Evolutionary conservation across 2,888 invertebrate species (phyloP), one percentile per base, ranked within the genome.

Genomic region (Nomada goodeniana): DNA sequence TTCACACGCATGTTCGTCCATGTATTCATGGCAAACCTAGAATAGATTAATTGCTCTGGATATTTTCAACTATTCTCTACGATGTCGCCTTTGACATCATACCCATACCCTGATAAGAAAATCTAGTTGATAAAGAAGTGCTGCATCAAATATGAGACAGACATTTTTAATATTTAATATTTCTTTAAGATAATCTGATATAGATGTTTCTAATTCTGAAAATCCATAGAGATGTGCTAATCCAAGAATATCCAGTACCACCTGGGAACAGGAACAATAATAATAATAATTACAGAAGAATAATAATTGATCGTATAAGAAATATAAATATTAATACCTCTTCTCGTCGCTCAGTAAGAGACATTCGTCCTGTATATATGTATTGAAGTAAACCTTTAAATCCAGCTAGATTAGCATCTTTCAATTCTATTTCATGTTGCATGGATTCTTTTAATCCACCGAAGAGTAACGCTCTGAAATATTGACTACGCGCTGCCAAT

Each of bases 171-270:
- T 95, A 71, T 97, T 97, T 76, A 99, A 95, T 91, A 98, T 96
- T 92, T 98, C 97, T 85, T 97, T 96, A 88, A 99, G 95, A 94
- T 98, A 98, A 91, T 99, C 98, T 0, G 98, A 98, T 88, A 99
- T 97, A 44, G 98, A 96, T 0, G 96, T 94, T 95, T 99, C 99
- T 87, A 99, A 94, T 93, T 98, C 98, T 79, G 95, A 96, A 94
- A 99, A 99, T 79, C 98, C 98, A 94, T 98, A 99, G 93, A 98
- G 97, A 95, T 99, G 98, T 52, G 99, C 98, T 93, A 99, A 95
- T 7, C 98, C 98, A 23, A 97, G 94, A 68, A 96, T 95, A 88
- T 94, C 94, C 47, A 94, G 89, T 55, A 94, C 92, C n/a, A 94
- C 91, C 93, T 94, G 76, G 65, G 20, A 90, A 91, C 11, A 69